Evolutionary conservation across 2,797 vertebrate genomes (phyloP).

Genomic region (Sebastolobus alascanus): DNA sequence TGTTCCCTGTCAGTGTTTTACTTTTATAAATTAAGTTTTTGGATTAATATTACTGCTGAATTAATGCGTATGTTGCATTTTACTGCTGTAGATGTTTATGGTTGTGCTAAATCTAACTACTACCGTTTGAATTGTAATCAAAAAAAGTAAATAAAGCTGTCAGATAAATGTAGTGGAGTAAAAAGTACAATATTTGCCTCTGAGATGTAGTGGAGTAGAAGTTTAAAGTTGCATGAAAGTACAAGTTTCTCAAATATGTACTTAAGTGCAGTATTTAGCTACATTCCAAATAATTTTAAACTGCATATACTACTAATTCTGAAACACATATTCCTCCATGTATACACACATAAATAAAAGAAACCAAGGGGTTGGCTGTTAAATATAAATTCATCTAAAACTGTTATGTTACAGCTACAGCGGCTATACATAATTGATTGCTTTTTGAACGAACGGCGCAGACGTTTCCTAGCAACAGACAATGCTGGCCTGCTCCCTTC

Average conservation of each 20-base stretch:
- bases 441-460: not conserved
- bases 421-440: not conserved
- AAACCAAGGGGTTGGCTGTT: not conserved
- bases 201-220: too few relatives aligned
- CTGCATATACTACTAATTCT: not conserved
- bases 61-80: not conserved
- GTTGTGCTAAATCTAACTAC: not conserved
- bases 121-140: too few relatives aligned
- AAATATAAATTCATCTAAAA: not conserved
- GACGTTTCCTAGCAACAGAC: slow-evolving; percentile 6
- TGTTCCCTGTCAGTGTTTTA: too few relatives aligned
- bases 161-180: too few relatives aligned
- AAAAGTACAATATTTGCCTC: too few relatives aligned
- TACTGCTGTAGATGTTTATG: not conserved
- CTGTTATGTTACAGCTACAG: not conserved
- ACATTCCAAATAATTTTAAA: not conserved
- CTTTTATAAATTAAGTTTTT: too few relatives aligned
- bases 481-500: not conserved
- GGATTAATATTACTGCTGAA: too few relatives aligned
- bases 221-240: too few relatives aligned
- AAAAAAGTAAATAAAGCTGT: too few relatives aligned
- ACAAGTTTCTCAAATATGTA: too few relatives aligned
- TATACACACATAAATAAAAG: not conserved
- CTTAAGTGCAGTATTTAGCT: too few relatives aligned
- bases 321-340: not conserved